Base-by-base conservation (phyloP, 2,888 invertebrate species). In the Atethmia centrago region DNA sequence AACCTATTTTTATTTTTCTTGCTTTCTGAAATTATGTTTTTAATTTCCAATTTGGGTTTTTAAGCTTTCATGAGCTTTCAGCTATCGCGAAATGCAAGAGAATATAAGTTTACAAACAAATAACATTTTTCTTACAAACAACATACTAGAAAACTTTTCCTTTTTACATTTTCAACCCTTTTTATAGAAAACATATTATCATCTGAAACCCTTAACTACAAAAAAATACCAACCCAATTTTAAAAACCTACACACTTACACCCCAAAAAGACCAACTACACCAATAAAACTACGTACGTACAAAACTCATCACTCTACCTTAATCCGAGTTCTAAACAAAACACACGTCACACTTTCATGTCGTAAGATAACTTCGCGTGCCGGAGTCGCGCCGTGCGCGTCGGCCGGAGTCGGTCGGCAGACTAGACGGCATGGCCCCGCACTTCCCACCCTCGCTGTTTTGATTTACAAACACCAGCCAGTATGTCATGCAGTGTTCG, bases 331-430 rank as follows among this genome's bases (percentile, higher is more conserved):
- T 84, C 84, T 86, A 85, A 88, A 83, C 84, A 86, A 84, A 86
- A 82, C 85, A 82, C 82, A 86, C 87, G 86, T 87, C 86, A 89
- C 90, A 86, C 79, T 86, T 87, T 78, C 90, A 90, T 90, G 74
- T 84, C 87, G 84, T 56, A 76, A 25, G 77, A 28, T 66, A 74
- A 82, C 74, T 83, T 82, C 83, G 82, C 88, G 83, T 79, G 76
- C 80, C 84, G 83, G 75, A 77, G 74, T 78, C 74, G 74, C 87
- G 85, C 85, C 77, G 86, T 86, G 85, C 91, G 91, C 92, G 93
- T 93, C 92, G 90, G 90, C 92, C 93, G 92, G 91, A 92, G 94
- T 91, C 91, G 87, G 89, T 92, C 93, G 93, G 92, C 92, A 90
- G 93, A 95, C 95, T 95, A 89, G 88, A 84, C 80, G 91, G 82